These are phyloP conservation scores for Nipponacmea schrenckii DNA, from an alignment of 2,888 invertebrate species.

Conservation along the genomic window DNA sequence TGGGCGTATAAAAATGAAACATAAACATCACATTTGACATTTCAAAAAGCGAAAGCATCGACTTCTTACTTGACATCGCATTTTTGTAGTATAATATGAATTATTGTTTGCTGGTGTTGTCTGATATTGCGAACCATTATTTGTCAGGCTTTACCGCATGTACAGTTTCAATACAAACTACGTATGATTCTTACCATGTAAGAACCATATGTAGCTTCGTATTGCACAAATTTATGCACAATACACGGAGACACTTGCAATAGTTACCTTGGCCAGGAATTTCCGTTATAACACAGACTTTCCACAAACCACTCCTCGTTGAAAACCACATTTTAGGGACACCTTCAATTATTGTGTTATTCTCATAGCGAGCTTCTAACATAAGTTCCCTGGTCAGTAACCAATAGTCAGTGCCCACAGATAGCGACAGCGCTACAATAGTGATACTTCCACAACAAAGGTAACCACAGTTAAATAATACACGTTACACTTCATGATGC, in stretches of 20 bases:
- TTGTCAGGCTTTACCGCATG: no score
- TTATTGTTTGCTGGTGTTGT: no score
- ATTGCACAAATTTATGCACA: no score
- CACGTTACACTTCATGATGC: conserved; percentile 29
- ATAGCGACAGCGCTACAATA: conserved; percentile 31
- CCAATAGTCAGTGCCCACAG: conserved; percentile 37
- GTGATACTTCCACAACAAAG: conserved; percentile 33
- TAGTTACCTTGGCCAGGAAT: not conserved
- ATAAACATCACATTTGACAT: no score
- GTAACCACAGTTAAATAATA: conserved; percentile 33
- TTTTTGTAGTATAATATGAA: no score
- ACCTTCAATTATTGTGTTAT: not conserved
- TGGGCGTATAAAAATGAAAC: no score
- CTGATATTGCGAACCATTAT: no score
- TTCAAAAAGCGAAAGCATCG: no score
- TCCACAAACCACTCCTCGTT: conserved; percentile 19
- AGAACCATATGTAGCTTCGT: no score
- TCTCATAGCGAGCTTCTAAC: not conserved
- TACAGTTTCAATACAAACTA: no score
- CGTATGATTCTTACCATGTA: no score
- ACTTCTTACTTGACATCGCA: no score
- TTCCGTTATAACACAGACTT: conserved; percentile 10
- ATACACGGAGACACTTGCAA: not conserved
- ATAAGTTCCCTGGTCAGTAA: conserved; percentile 28
- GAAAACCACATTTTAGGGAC: conserved; percentile 11